A percentile compares a stretch with the other conserved stretches of the same genome.
Conservation (phyloP, 2,797 vertebrate genomes). For the Sphenopsis melanotis region DNA sequence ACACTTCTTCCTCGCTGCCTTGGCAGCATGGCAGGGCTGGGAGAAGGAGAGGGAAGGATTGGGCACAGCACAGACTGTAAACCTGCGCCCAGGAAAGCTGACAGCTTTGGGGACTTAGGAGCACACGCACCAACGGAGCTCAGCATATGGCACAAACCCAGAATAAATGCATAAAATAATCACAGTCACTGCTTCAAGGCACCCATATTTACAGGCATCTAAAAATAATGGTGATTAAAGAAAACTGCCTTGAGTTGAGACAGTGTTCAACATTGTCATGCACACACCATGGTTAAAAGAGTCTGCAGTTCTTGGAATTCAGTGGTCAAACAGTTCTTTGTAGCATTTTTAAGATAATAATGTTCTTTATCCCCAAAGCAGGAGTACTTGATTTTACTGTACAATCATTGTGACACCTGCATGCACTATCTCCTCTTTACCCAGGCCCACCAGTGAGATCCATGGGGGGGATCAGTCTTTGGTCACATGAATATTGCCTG, state of each 20-base stretch:
- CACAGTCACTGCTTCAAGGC: not conserved
- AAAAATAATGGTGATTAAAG: not conserved
- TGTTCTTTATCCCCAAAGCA: not conserved
- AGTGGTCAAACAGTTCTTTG: not conserved
- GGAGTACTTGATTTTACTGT: not conserved
- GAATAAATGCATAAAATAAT: not conserved
- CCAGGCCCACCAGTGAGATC: not conserved
- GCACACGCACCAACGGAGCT: rapidly evolving
- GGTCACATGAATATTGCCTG: not conserved
- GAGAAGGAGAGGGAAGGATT: not conserved
- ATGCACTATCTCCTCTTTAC: not conserved
- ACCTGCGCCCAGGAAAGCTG: not conserved
- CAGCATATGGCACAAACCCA: not conserved
- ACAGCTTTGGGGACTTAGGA: not conserved
- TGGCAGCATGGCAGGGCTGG: not conserved
- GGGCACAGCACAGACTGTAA: not conserved
- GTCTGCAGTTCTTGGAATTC: not conserved
- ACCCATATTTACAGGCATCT: not conserved
- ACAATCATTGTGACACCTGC: not conserved
- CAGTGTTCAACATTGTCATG: not conserved
- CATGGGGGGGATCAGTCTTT: not conserved
- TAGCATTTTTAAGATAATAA: not conserved
- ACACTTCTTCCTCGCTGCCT: not conserved
- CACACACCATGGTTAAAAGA: not conserved
- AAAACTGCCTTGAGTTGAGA: not conserved